phyloP scores from a whole-genome alignment of 2,113 vertebrate genomes.

The Collichthys lucidus region DNA sequence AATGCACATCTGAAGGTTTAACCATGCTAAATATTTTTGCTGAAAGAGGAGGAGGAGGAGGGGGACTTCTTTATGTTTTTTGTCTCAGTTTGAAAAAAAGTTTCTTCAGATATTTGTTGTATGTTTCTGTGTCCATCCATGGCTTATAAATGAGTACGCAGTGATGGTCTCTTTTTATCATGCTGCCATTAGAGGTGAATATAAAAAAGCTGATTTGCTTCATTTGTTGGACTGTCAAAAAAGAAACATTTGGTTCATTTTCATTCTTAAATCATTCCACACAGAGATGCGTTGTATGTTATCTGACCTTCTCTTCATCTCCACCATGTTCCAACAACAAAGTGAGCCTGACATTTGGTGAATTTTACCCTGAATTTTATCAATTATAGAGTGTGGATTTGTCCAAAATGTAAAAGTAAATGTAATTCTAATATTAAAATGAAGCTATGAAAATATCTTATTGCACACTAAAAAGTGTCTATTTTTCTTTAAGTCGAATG shows the following conservation, averaged over 20 bases:
- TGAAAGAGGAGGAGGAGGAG: constrained; percentile 19
- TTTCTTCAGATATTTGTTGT: constrained; percentile 82
- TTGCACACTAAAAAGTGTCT: constrained; percentile 50
- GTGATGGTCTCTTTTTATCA: constrained; percentile 72
- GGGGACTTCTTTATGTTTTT: constrained; percentile 60
- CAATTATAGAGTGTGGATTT: constrained; percentile 83
- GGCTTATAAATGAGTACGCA: constrained; percentile 77
- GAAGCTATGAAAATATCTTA: constrained; percentile 71
- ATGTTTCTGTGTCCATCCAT: constrained; percentile 79
- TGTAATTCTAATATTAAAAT: constrained; percentile 86
- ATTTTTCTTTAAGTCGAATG: constrained; percentile 15
- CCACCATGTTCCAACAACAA: constrained; percentile 65
- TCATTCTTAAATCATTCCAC: constrained; percentile 67
- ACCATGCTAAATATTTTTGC: constrained; percentile 75
- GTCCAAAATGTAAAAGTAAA: constrained; percentile 84
- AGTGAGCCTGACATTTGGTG: constrained; percentile 81
- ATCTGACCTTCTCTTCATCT: constrained; percentile 68
- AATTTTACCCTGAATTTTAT: constrained; percentile 81
- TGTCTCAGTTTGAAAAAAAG: constrained; percentile 75
- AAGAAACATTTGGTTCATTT: constrained; percentile 55
- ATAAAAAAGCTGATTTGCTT: constrained; percentile 73
- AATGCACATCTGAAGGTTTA: constrained; percentile 74
- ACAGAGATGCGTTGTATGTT: constrained; percentile 65
- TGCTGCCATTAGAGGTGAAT: constrained; percentile 74
- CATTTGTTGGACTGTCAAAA: constrained; percentile 67